These are phyloP conservation scores for Rhaphigaster nebulosa DNA, from an alignment of 2,888 invertebrate genomes.

Conservation along the genomic window DNA sequence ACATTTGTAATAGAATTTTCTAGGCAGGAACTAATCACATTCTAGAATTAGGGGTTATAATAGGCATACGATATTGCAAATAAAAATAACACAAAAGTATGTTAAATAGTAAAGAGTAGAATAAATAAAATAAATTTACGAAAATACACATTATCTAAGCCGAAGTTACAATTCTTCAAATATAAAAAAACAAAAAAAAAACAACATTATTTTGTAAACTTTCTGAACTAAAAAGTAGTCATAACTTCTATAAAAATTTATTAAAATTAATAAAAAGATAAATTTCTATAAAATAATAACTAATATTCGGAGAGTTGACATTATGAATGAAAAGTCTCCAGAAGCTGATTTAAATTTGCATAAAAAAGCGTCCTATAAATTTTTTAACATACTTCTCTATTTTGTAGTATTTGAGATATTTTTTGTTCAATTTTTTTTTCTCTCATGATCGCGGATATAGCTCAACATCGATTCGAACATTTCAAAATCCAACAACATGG, in stretches of 20 bases:
- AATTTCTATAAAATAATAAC: not conserved
- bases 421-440: not conserved
- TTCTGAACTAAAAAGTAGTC: not conserved
- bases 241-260: not conserved
- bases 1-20: conserved; percentile 1
- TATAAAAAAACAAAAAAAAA: not conserved
- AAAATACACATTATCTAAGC: not conserved
- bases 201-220: not conserved
- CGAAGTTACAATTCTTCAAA: not conserved
- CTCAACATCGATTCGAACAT: too few species aligned
- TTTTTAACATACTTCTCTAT: not conserved
- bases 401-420: not conserved
- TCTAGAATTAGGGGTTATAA: conserved; percentile 20
- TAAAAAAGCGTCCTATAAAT: not conserved
- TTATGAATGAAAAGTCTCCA: not conserved
- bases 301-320: not conserved
- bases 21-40: conserved; percentile 52
- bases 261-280: not conserved
- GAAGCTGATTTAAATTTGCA: not conserved
- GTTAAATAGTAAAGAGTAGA: not conserved
- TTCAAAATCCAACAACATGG: too few species aligned
- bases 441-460: not conserved
- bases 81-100: not conserved
- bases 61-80: not conserved
- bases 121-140: not conserved